Evolutionary conservation across 1,140 invertebrate species (phyloP), one percentile per base, ranked within the genome.

Genomic region (Drosophila equinoxialis): DNA sequence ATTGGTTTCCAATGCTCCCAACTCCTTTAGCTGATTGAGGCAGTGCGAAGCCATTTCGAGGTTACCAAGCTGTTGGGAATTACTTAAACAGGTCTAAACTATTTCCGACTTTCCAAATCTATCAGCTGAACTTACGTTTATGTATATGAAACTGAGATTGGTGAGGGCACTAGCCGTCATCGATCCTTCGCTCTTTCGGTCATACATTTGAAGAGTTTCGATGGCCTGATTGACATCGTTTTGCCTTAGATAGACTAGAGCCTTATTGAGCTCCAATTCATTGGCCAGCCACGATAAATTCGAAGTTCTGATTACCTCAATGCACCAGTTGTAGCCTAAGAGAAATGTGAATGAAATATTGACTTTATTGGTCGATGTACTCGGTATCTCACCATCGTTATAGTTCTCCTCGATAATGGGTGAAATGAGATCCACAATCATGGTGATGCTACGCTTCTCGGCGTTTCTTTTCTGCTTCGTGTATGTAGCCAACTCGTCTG

Each of bases 221-320:
- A 98, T 95, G 0, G 98, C 96, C 91, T 96, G 94, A 54, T 94
- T 93, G 11, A 98, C 94, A 84, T 98, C 96, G 68, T 96, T 95
- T 92, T 97, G 96, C 71, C 97, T 96, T 13, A 99, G 92, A 92
- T 96, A 97, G 90, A 97, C 97, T 58, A 98, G 95, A 0, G 97
- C 98, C 93, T 98, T 98, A 91, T 98, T 98, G 68, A 99, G 97
- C 93, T 99, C 97, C 63, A 99, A 93, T 92, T 98, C 97, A 78
- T 96, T 96, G 14, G 97, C 97, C 35, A 98, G 90, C 74, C 94
- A 93, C 8, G 95, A 93, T 83, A 97, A 96, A 69, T 93, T 92
- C 35, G 95, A 95, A 1, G 96, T 97, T 92, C 96, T 97, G 51
- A 98, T 97, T 57, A 95, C 93, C 77, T 96, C 95, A 14, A 96